Conservation (phyloP, 1,140 invertebrate genomes). For the Drosophila saltans region DNA sequence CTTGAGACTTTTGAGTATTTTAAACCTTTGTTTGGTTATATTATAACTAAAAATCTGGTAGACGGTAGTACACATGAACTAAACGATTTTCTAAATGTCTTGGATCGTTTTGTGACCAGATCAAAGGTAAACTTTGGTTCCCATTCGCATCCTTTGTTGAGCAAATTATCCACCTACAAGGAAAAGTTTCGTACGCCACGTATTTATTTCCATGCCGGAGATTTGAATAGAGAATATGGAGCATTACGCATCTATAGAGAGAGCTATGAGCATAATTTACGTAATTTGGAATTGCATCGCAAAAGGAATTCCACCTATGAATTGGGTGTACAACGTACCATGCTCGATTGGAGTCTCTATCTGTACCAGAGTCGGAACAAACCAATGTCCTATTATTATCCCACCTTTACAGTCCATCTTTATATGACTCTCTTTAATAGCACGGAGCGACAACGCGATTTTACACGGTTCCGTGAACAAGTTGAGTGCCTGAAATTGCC, state of each 20-base stretch:
- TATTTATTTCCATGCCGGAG: constrained; percentile 62
- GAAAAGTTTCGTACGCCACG: constrained; percentile 64
- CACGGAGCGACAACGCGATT: constrained; percentile 58
- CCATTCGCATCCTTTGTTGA: constrained; percentile 40
- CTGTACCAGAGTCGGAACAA: constrained; percentile 73
- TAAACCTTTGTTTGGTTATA: constrained; percentile 74
- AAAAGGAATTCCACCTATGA: constrained; percentile 71
- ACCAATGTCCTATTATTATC: constrained; percentile 77
- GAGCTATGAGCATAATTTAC: constrained; percentile 75
- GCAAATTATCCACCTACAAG: constrained; percentile 51
- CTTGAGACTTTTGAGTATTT: constrained; percentile 77
- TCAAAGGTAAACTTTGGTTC: constrained; percentile 29
- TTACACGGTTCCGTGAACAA: constrained; percentile 55
- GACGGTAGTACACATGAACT: constrained; percentile 50
- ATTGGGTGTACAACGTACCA: constrained; percentile 64
- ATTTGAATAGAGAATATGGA: constrained; percentile 62
- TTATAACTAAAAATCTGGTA: constrained; percentile 66
- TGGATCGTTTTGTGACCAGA: constrained; percentile 52
- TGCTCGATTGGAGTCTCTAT: constrained; percentile 78
- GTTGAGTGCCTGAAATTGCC: constrained; percentile 75
- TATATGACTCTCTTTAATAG: constrained; percentile 76
- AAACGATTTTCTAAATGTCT: constrained; percentile 51
- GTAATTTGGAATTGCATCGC: constrained; percentile 63
- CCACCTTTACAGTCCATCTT: constrained; percentile 72
- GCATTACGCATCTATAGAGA: constrained; percentile 65